A percentile compares a stretch with the other conserved stretches of the same genome.
These are phyloP conservation scores for Megamerina dolium DNA, from an alignment of 2,888 invertebrate genomes.

Conservation along the genomic window DNA sequence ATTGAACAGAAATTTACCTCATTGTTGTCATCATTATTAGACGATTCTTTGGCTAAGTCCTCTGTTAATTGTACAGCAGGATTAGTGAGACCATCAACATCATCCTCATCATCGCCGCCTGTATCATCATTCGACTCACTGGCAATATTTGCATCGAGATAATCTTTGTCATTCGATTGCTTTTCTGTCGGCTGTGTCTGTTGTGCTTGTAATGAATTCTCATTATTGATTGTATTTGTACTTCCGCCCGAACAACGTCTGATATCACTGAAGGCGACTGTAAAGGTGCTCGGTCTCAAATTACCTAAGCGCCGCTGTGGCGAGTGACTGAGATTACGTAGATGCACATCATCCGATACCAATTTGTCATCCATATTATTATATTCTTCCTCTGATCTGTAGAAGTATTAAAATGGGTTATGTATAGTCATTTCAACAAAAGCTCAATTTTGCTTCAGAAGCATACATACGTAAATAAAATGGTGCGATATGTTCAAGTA, in stretches of 20 bases:
- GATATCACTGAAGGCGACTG: slow-evolving; percentile 9
- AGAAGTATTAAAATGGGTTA: slow-evolving; percentile 7
- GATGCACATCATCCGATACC: slow-evolving; percentile 39
- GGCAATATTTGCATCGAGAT: no score
- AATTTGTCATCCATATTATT: slow-evolving; percentile 44
- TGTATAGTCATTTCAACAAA: background rate
- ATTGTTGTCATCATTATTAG: slow-evolving; percentile 10
- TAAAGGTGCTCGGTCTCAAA: slow-evolving; percentile 8
- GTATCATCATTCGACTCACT: background rate
- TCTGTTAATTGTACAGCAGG: slow-evolving; percentile 30
- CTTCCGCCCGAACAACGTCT: slow-evolving; percentile 23
- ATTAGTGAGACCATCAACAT: slow-evolving; percentile 29
- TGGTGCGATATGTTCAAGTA: no score
- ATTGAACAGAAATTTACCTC: no score
- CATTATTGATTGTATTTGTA: slow-evolving; percentile 7
- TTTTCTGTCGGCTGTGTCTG: no score
- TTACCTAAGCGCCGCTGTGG: slow-evolving; percentile 31
- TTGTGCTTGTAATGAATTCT: no score
- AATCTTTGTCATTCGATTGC: background rate
- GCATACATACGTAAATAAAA: background rate
- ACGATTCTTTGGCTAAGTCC: slow-evolving; percentile 28
- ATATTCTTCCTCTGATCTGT: slow-evolving; percentile 33
- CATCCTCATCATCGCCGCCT: slow-evolving; percentile 5
- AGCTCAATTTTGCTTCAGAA: background rate
- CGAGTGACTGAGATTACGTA: slow-evolving; percentile 37